A percentile compares a stretch with the other conserved stretches of the same genome.
phyloP scores from a whole-genome alignment of 2,797 vertebrate species.

The Danio jaintianensis region DNA sequence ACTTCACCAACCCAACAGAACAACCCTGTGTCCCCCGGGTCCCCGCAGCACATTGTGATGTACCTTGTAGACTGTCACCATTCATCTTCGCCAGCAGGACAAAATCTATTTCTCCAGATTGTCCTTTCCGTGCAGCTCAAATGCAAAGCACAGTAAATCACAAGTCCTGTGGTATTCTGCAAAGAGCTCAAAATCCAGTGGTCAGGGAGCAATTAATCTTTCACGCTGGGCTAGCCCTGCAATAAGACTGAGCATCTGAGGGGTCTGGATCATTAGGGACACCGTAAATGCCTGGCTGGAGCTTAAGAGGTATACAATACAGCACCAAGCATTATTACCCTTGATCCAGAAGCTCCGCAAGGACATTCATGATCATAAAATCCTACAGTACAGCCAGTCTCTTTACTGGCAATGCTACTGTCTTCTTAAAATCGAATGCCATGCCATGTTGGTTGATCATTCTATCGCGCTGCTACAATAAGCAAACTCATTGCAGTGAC shows the following conservation, averaged over 20 bases:
- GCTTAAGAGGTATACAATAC: constrained; percentile 38
- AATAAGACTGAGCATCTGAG: constrained; percentile 37
- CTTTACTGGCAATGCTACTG: not conserved
- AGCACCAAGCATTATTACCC: constrained; percentile 31
- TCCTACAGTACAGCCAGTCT: not conserved
- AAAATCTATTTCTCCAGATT: constrained; percentile 56
- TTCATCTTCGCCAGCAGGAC: constrained; percentile 52
- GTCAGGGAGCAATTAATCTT: constrained; percentile 54
- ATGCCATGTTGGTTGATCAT: not conserved
- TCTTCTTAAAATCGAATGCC: constrained; percentile 7
- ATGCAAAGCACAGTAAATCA: constrained; percentile 55
- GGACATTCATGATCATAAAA: constrained; percentile 27
- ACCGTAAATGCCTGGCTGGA: constrained; percentile 1
- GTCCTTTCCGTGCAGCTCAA: constrained; percentile 53
- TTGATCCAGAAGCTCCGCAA: constrained; percentile 39
- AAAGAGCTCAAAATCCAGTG: constrained; percentile 41
- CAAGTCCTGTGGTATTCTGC: constrained; percentile 38
- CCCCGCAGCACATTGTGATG: constrained; percentile 45
- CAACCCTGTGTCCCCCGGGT: constrained; percentile 16
- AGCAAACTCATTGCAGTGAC: not conserved
- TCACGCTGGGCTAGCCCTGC: constrained; percentile 46
- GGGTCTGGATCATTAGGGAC: constrained; percentile 43
- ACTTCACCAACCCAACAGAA: constrained; percentile 23
- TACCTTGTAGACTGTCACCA: constrained; percentile 59
- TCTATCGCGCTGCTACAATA: constrained; percentile 9